Base-by-base conservation (phyloP, 1,140 invertebrate species). In the Zaprionus ghesquierei region DNA sequence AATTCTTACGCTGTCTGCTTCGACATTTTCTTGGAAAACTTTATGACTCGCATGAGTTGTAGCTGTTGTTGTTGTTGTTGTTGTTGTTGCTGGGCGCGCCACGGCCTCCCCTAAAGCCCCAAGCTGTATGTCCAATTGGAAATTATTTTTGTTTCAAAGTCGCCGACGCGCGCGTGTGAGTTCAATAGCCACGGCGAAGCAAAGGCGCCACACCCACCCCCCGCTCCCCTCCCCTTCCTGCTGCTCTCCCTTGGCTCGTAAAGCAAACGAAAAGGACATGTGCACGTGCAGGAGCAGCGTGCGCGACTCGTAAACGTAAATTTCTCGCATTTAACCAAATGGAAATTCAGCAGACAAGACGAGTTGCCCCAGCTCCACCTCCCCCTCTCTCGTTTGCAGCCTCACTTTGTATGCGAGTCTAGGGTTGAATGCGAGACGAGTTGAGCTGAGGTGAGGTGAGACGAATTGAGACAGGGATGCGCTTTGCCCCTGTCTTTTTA, bases 301-400 rank as follows among this genome's bases (percentile, higher is more conserved):
- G 71, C 60, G 70, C 69, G 68, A 18, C 41, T 46, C 41, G 41
- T 46, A 69, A 66, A 44, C 71, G 79, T 86, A 86, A 86, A 86
- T 79, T 86, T 68, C 75, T 23, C 65, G 63, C 81, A 81, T 81
- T 86, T 87, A 86, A 65, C 79, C 75, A 73, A 86, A 86, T 87
- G 75, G 71, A 86, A 86, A 82, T 82, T 87, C 44, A 41, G 58
- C 71, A 75, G 71, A 63, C 79, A 35, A 68, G 29, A 8, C n/a
- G n/a, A 15, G 35, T n/a, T 15, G n/a, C n/a, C 0, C 35, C 35
- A 2, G n/a, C n/a, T 41, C 13, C 9, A 12, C 25, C 18, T 22
- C n/a, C 50, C 12, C 18, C 53, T 25, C 8, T 12, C 10, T 33
- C 3, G 10, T 13, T 33, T 33, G 31, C 12, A 33, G 31, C 31